Conservation (phyloP, 2,113 vertebrate species). For the Syngnathus scovelli region DNA sequence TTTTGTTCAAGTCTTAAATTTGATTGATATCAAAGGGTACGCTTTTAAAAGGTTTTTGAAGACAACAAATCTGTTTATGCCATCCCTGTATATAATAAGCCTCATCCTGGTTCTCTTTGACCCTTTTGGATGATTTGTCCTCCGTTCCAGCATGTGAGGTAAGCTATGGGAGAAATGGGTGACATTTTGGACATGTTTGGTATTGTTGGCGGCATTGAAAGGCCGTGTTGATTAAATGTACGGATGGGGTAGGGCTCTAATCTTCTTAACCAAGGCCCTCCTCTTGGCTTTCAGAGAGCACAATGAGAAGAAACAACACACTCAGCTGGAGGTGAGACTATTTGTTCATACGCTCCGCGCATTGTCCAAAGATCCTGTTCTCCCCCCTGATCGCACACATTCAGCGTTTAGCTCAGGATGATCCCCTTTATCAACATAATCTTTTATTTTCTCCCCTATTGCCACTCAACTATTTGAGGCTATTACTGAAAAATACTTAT, state of each 20-base stretch:
- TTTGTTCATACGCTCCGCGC: constrained; percentile 64
- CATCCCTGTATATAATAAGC: constrained; percentile 7
- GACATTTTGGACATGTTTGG: constrained; percentile 70
- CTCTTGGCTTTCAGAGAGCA: constrained; percentile 67
- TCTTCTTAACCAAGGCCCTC: constrained; percentile 74
- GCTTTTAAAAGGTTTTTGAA: constrained; percentile 31
- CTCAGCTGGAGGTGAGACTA: constrained; percentile 71
- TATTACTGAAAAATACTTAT: neutral
- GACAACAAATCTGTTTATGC: constrained; percentile 7
- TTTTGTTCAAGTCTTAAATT: constrained; percentile 50
- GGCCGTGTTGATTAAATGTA: constrained; percentile 77
- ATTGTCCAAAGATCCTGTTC: constrained; percentile 60
- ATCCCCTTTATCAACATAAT: constrained; percentile 60
- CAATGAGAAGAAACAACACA: constrained; percentile 75
- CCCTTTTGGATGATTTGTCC: constrained; percentile 21
- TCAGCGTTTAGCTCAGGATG: constrained; percentile 58
- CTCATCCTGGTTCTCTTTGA: constrained; percentile 8
- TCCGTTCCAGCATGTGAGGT: constrained; percentile 67
- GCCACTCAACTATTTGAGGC: constrained; percentile 29
- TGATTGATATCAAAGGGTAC: constrained; percentile 29
- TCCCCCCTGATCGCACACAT: constrained; percentile 55
- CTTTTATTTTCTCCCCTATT: constrained; percentile 46
- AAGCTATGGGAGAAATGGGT: constrained; percentile 56
- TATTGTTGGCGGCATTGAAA: constrained; percentile 70
- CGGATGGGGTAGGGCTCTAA: constrained; percentile 72